Percentiles rank a stretch among this genome's conserved stretches.
phyloP scores from a whole-genome alignment of 2,888 invertebrate genomes.

The Antheraea assamensis region DNA sequence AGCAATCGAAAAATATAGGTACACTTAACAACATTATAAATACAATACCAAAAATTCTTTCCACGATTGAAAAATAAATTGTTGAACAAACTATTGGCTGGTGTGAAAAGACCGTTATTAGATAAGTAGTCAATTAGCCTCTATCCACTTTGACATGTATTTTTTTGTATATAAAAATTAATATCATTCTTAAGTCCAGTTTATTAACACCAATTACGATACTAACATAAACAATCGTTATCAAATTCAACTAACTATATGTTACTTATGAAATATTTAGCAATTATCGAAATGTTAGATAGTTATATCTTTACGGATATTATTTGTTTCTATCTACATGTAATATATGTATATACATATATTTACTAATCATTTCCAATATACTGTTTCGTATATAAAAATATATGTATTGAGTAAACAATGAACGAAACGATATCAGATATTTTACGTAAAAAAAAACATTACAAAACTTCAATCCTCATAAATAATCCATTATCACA shows the following conservation, averaged over 20 bases:
- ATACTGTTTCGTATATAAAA: neutral
- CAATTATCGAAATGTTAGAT: neutral
- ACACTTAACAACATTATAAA: too few species aligned
- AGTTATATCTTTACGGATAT: neutral
- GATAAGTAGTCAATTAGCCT: too few species aligned
- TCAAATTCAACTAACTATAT: too few species aligned
- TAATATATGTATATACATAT: neutral
- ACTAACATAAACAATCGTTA: too few species aligned
- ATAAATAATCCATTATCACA: neutral
- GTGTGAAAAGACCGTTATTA: too few species aligned
- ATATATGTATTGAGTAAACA: neutral
- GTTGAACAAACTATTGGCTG: too few species aligned
- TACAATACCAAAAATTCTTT: neutral
- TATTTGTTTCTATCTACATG: neutral
- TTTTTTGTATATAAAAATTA: too few species aligned
- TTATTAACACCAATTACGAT: too few species aligned
- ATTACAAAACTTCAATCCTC: conserved; percentile 5
- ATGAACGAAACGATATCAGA: neutral
- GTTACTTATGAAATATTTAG: neutral
- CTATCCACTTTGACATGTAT: too few species aligned
- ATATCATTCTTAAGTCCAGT: too few species aligned
- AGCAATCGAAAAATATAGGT: too few species aligned
- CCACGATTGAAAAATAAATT: too few species aligned
- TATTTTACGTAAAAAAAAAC: neutral
- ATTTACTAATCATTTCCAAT: neutral